These are phyloP conservation scores for Cyprinodon brontotheroides DNA, from an alignment of 2,113 vertebrate species.

Conservation along the genomic window DNA sequence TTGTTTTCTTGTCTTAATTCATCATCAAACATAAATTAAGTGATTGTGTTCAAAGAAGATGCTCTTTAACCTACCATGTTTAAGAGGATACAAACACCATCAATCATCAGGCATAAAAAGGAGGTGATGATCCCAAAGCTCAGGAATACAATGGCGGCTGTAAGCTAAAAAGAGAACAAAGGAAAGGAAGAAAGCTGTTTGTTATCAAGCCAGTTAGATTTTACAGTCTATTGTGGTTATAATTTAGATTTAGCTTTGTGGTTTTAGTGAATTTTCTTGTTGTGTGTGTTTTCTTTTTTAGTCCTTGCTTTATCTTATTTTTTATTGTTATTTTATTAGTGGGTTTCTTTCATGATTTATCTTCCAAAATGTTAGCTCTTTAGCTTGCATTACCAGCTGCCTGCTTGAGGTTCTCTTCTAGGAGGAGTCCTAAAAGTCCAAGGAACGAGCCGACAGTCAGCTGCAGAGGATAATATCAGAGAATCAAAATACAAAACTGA, in stretches of 20 bases:
- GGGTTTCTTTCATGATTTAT: too few relatives aligned
- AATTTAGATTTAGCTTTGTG: not conserved
- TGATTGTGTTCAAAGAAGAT: not conserved
- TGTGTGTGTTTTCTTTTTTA: too few relatives aligned
- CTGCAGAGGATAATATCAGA: conserved; percentile 51
- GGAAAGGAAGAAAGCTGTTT: not conserved
- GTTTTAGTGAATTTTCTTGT: not conserved
- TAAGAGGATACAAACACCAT: conserved; percentile 65
- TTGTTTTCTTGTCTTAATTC: not conserved
- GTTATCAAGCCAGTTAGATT: not conserved
- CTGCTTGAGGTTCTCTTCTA: conserved; percentile 79
- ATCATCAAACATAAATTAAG: not conserved
- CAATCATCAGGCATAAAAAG: conserved; percentile 74
- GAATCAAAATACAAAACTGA: not conserved
- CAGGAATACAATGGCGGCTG: conserved; percentile 74
- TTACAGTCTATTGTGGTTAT: not conserved
- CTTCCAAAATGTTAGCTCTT: not conserved
- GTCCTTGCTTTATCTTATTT: not conserved
- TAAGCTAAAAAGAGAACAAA: conserved; percentile 54
- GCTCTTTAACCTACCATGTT: conserved; percentile 67
- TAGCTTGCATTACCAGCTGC: conserved; percentile 75
- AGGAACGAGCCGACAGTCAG: conserved; percentile 79
- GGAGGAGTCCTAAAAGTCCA: conserved; percentile 74
- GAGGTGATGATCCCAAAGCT: conserved; percentile 74
- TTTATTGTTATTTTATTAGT: not conserved